phyloP scores from a whole-genome alignment of 2,888 invertebrate species.

The Xanthia icteritia region DNA sequence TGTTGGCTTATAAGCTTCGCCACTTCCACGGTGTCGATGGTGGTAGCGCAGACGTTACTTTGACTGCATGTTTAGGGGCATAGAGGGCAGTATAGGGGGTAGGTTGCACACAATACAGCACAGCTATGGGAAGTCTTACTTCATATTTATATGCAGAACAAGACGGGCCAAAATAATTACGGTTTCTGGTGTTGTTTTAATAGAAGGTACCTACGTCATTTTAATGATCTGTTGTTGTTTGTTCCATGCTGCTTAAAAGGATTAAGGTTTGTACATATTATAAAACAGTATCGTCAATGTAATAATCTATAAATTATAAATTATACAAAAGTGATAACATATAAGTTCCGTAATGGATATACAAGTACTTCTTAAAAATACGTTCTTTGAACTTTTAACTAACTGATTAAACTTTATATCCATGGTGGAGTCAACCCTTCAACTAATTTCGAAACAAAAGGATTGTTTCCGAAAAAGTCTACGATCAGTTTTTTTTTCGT shows the following conservation, averaged over 20 bases:
- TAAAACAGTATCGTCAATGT: neutral
- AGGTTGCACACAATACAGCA: no score
- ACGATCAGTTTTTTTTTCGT: conserved; percentile 82
- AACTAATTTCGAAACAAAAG: conserved; percentile 79
- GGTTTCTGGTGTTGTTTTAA: neutral
- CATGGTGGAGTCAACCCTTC: conserved; percentile 63
- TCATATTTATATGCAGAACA: neutral
- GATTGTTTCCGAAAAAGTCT: conserved; percentile 78
- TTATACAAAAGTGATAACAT: neutral
- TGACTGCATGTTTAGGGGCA: no score
- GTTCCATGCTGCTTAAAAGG: conserved; percentile 43
- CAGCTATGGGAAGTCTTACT: neutral
- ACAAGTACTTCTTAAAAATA: neutral
- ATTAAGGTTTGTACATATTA: conserved; percentile 33
- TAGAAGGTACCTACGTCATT: neutral
- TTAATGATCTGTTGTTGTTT: neutral
- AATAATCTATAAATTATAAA: neutral
- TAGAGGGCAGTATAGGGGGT: no score
- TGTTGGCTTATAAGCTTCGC: no score
- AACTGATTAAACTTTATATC: neutral
- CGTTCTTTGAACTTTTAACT: neutral
- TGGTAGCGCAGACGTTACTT: no score
- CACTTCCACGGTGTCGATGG: no score
- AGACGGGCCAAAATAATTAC: no score
- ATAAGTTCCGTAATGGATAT: neutral